These are phyloP conservation scores for Diplosoma virens DNA, from an alignment of 23 tunicate species.

Conservation along the genomic window DNA sequence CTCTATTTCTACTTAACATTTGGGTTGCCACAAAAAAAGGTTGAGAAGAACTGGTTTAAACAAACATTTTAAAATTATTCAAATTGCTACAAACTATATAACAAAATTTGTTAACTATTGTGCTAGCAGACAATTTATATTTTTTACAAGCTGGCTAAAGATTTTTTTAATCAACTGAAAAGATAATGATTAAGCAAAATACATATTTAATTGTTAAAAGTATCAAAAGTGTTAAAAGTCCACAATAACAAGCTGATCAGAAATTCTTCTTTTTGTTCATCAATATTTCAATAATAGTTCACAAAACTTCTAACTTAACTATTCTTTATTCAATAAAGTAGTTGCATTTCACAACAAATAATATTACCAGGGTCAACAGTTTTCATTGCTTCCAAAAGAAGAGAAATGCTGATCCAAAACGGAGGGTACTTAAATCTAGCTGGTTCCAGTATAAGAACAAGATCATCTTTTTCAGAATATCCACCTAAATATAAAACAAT, in stretches of 20 bases:
- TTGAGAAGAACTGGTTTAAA: no score
- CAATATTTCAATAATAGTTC: neutral
- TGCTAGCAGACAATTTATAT: neutral
- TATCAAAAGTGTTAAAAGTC: neutral
- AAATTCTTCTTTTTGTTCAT: no score
- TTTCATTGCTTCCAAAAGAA: slow-evolving; percentile 54
- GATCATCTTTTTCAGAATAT: slow-evolving; percentile 39
- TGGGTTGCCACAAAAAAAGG: no score
- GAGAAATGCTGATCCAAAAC: slow-evolving; percentile 50
- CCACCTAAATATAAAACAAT: slow-evolving; percentile 49
- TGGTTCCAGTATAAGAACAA: slow-evolving; percentile 57
- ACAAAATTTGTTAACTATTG: neutral
- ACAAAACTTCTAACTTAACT: neutral
- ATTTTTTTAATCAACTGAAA: neutral
- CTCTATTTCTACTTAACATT: no score
- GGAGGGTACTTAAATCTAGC: slow-evolving; percentile 80
- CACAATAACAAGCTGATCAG: neutral
- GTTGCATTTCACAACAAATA: neutral
- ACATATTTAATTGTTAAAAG: neutral
- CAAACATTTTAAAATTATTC: no score
- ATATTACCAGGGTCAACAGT: slow-evolving; percentile 28
- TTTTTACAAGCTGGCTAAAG: neutral
- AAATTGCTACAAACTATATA: neutral
- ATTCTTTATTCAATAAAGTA: neutral
- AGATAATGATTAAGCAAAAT: neutral